These are phyloP conservation scores for Pelusios castaneus DNA, from an alignment of 2,113 vertebrate genomes.

Conservation along the genomic window DNA sequence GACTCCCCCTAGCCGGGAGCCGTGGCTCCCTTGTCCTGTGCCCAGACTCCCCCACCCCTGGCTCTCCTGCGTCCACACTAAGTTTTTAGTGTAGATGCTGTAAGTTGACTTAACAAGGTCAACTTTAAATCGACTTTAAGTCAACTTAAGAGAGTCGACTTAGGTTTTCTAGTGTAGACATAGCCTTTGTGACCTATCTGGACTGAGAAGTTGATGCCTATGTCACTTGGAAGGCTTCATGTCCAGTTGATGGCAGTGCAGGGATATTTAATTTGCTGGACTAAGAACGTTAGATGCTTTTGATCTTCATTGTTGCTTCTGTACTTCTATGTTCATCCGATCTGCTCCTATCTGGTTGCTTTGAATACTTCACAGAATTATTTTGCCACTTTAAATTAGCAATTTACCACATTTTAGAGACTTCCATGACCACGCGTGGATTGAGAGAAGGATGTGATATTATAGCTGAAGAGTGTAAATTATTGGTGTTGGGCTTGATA, in stretches of 20 bases:
- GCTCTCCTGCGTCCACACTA: no score
- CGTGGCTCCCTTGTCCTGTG: no score
- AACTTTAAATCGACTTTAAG: no score
- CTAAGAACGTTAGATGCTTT: no score
- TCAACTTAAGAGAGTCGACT: no score
- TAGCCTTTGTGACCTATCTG: neutral
- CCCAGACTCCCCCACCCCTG: no score
- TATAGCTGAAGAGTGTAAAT: neutral
- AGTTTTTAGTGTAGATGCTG: no score
- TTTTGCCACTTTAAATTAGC: rapidly evolving
- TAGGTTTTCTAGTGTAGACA: no score
- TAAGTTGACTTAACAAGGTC: no score
- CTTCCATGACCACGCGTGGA: neutral
- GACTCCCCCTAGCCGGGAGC: no score
- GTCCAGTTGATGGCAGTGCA: rapidly evolving
- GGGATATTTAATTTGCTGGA: neutral
- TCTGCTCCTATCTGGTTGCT: neutral
- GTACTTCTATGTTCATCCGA: rapidly evolving
- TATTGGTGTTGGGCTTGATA: neutral
- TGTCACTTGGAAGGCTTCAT: neutral
- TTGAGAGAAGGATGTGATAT: neutral
- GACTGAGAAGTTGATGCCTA: rapidly evolving
- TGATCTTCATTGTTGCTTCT: neutral
- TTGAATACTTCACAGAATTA: neutral
- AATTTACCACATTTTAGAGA: neutral